Evolutionary conservation across 2,113 vertebrate species (phyloP).

Genomic region (Suncus etruscus): DNA sequence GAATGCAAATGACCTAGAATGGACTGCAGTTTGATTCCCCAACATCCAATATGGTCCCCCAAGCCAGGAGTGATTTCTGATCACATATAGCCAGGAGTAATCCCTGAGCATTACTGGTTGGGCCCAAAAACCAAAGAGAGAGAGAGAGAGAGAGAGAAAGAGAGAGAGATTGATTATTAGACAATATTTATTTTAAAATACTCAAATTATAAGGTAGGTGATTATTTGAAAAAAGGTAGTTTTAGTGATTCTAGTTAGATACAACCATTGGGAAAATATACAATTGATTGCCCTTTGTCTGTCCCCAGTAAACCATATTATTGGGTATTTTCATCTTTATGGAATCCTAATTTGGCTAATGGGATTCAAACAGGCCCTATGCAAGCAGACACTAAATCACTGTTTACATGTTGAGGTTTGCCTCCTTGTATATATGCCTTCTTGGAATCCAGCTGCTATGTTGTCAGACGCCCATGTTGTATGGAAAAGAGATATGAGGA

Average conservation of each 20-base stretch:
- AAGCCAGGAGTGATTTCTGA: too few relatives aligned
- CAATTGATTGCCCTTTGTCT: background rate
- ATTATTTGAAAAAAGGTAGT: constrained; percentile 15
- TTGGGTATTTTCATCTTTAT: background rate
- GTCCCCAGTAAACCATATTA: background rate
- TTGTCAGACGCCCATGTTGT: background rate
- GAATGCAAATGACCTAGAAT: too few relatives aligned
- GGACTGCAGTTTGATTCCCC: too few relatives aligned
- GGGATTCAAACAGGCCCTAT: background rate
- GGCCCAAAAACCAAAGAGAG: too few relatives aligned
- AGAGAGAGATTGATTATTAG: background rate
- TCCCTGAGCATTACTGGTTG: too few relatives aligned
- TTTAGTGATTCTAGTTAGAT: background rate
- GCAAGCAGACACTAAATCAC: background rate
- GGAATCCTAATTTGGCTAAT: constrained; percentile 1
- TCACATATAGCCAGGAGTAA: too few relatives aligned
- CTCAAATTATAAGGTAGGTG: background rate
- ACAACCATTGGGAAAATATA: background rate
- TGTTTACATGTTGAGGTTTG: background rate
- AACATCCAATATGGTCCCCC: too few relatives aligned
- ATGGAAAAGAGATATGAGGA: background rate
- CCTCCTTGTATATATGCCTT: background rate
- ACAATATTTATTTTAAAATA: constrained; percentile 19
- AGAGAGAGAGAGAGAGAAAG: too few relatives aligned
- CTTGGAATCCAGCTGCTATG: background rate